These are phyloP conservation scores for Xiphophorus hellerii DNA, from an alignment of 2,113 vertebrate species.

Conservation along the genomic window DNA sequence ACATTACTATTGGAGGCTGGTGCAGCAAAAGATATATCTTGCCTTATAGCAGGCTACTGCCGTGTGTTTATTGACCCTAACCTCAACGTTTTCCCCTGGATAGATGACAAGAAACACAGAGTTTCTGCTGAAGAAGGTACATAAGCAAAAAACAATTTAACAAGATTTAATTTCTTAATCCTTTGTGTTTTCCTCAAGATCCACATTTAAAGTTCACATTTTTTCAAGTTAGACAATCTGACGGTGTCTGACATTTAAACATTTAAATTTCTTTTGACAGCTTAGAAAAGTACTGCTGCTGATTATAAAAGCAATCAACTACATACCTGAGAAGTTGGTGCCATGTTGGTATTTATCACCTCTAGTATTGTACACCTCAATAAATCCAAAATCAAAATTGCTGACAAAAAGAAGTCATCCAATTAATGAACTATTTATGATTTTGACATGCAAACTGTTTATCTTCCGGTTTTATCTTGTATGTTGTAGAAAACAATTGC, in stretches of 20 bases:
- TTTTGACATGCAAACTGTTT: no score
- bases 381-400: no score
- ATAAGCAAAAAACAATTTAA: not conserved
- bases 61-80: constrained; percentile 86
- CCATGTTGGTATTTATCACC: no score
- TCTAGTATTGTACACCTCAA: no score
- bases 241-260: no score
- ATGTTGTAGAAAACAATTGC: not conserved
- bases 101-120: constrained; percentile 81
- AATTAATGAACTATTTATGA: no score
- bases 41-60: constrained; percentile 91
- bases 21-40: constrained; percentile 92
- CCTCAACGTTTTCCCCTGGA: constrained; percentile 87
- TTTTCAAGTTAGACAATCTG: no score
- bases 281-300: not conserved
- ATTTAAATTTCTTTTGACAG: not conserved
- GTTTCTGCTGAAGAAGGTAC: constrained; percentile 94
- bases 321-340: not conserved
- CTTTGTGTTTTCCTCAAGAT: no score
- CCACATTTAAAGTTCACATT: not conserved
- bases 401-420: no score
- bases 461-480: not conserved
- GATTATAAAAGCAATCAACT: not conserved
- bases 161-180: no score
- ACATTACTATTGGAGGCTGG: constrained; percentile 90